Evolutionary conservation across 2,113 vertebrate species (phyloP).

Genomic region (Litocranius walleri): DNA sequence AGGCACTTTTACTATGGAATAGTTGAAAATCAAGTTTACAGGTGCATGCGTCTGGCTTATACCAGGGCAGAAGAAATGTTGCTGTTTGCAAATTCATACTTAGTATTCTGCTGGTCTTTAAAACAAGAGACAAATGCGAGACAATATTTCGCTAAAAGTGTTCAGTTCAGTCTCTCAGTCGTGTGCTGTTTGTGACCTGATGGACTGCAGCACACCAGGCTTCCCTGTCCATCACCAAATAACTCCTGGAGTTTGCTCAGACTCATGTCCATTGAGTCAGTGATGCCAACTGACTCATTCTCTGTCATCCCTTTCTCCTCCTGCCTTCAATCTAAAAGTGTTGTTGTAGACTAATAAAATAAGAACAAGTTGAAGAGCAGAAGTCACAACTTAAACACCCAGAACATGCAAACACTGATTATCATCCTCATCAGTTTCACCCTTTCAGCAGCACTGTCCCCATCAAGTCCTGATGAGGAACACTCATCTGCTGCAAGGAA

Average conservation of each 20-base stretch:
- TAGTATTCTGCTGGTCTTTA: neutral
- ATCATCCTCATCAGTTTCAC: no score
- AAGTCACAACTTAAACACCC: neutral
- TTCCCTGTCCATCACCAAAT: neutral
- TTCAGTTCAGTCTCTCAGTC: neutral
- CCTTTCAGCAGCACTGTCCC: accelerated
- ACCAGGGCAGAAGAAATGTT: neutral
- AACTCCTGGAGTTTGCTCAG: neutral
- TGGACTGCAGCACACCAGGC: neutral
- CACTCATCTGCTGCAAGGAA: neutral
- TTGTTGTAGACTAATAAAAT: neutral
- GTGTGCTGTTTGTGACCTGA: neutral
- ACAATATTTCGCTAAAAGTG: neutral
- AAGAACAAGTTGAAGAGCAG: neutral
- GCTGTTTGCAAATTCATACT: neutral
- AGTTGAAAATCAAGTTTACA: neutral
- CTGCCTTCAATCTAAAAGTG: neutral
- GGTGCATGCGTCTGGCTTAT: neutral
- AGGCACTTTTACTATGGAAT: neutral
- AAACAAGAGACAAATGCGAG: neutral
- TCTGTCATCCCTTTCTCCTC: neutral
- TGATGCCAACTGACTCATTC: neutral
- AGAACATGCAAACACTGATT: neutral
- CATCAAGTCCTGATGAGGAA: neutral
- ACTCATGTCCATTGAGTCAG: neutral